Evolutionary conservation across 2,888 invertebrate genomes (phyloP), one percentile per base, ranked within the genome.

Genomic region (Lagria hirta): DNA sequence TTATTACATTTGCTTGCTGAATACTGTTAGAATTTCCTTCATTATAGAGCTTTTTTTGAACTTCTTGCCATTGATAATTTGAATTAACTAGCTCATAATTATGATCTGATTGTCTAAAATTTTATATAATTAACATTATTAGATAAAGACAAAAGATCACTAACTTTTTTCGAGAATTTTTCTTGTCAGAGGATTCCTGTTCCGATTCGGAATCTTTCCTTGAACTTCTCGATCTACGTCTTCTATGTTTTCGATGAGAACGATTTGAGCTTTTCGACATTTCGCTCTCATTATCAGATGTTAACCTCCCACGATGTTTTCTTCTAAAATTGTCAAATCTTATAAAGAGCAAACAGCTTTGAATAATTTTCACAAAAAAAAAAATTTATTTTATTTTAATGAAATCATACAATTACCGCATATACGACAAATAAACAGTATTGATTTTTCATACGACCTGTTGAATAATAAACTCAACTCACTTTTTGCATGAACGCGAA

Each of bases 221-320:
- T 54, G 81, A 79, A 57, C 88, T 84, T 23, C 84, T 80, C 28
- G 86, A 85, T 54, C 88, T 81, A 65, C 89, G 87, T 38, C 85
- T 75, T 22, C 85, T 76, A 58, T 86, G 86, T 43, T 85, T 82
- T 44, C 88, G 78, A 10, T 84, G 84, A 4, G 88, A 89, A 54
- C 87, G 81, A 8, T 84, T 87, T 4, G 91, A 92, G 23, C 88
- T 84, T 47, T 90, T 83, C 1, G 92, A 92, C 54, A 90, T 73
- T 72, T 93, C 92, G 61, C 92, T 92, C 71, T 93, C 92, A 54
- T 90, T 91, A 67, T 93, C 93, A 1, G 92, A 92, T 55, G 88
- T 82, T 61, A 85, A 33, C 24, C 38, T 79, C 54, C 88, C 88
- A 21, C 89, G 82, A 67, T 90, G 89, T 68, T 87, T 84, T 61